Percentiles rank a stretch among this genome's conserved stretches.
These are phyloP conservation scores for Castor canadensis DNA, from an alignment of 2,113 vertebrate species.

Conservation along the genomic window DNA sequence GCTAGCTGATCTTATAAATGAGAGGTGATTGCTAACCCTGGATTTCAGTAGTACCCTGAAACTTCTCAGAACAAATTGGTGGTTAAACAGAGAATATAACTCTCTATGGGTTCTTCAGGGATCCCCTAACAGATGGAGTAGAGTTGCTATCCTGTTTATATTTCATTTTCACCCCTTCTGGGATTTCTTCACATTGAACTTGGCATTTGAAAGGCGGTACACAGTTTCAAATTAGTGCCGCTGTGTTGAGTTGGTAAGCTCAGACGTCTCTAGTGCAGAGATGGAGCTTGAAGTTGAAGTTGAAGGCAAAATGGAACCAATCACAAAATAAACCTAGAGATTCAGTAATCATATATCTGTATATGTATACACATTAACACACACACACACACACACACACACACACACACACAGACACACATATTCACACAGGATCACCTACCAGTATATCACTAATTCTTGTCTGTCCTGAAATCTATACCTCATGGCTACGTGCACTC, in stretches of 20 bases:
- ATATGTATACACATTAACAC: too few species aligned
- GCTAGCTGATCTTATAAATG: neutral
- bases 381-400: neutral
- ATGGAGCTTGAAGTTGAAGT: neutral
- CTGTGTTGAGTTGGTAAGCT: neutral
- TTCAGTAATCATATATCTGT: too few species aligned
- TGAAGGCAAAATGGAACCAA: neutral
- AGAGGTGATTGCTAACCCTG: neutral
- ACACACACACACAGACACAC: fast-evolving
- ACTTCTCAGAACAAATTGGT: neutral
- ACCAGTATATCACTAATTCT: neutral
- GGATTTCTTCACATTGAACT: neutral
- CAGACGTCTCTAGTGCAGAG: neutral
- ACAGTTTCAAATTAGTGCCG: neutral
- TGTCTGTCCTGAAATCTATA: too few species aligned
- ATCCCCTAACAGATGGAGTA: neutral
- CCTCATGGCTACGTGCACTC: too few species aligned
- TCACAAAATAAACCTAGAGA: neutral
- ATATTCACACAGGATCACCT: neutral
- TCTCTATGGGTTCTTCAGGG: neutral
- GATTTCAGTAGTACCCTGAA: neutral
- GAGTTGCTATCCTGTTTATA: neutral
- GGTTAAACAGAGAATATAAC: neutral
- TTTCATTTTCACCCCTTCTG: neutral
- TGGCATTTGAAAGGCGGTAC: neutral